phyloP scores from a whole-genome alignment of 2,888 invertebrate genomes.

The Laothoe populi region DNA sequence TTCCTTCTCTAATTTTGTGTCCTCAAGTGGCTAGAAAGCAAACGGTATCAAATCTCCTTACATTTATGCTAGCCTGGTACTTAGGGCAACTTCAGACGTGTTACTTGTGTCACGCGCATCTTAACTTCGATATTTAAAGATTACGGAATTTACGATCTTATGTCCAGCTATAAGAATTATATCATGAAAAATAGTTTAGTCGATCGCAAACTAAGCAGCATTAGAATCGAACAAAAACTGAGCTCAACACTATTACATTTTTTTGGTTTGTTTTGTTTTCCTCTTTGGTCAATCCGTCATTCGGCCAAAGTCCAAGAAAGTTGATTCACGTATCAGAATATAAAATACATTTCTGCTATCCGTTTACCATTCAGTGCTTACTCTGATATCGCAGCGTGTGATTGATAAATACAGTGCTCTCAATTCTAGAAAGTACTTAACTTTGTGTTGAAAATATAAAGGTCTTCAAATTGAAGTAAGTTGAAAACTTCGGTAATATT shows the following conservation, averaged over 20 bases:
- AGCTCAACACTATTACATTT: constrained; percentile 10
- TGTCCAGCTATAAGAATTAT: too few species aligned
- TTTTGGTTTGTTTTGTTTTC: constrained; percentile 24
- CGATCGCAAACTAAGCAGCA: not conserved
- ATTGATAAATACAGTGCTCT: not conserved
- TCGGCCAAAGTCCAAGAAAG: constrained; percentile 43
- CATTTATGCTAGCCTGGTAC: too few species aligned
- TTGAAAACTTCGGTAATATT: not conserved
- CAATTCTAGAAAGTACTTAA: not conserved
- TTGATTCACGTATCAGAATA: constrained; percentile 1
- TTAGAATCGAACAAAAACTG: not conserved
- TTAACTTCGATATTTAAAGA: too few species aligned
- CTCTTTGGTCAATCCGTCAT: constrained; percentile 4
- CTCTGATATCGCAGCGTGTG: not conserved
- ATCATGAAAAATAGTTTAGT: not conserved
- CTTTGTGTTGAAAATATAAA: not conserved
- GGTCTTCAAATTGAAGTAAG: constrained; percentile 12
- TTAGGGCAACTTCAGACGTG: too few species aligned
- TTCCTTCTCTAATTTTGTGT: too few species aligned
- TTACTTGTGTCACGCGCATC: too few species aligned
- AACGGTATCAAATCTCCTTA: too few species aligned
- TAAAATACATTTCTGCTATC: constrained; percentile 1
- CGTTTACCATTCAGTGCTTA: not conserved
- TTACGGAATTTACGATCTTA: too few species aligned
- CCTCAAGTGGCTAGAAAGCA: too few species aligned